Base-by-base conservation (phyloP, 1,140 invertebrate genomes). In the Sarcophaga bullata region DNA sequence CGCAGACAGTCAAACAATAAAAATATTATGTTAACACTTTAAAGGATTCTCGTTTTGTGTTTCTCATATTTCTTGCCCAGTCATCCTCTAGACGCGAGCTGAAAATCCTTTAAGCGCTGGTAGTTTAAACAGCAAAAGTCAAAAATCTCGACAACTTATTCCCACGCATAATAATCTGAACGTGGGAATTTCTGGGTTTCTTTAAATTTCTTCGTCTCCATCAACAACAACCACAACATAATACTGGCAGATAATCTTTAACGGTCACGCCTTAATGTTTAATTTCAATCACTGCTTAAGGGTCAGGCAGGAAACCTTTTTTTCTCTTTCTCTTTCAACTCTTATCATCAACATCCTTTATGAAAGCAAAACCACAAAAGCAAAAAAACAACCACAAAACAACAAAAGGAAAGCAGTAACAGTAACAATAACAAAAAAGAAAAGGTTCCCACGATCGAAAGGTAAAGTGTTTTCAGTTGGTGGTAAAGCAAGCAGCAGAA, bases 151-250 rank as follows among this genome's bases (percentile, higher is more conserved):
- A 68, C 19, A 19, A 19, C 62, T 19, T 68, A 68, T 68, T 68
- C 62, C 62, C 62, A 68, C 62, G 62, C 62, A 68, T 68, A 68
- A 68, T 68, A 68, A 68, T 68, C n/a, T 68, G 15, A 68, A 68
- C 62, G 62, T 68, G 62, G 62, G 62, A 68, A 68, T 68, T 62
- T 62, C 1, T 62, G n/a, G 1, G 7, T 62, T 62, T 62, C n/a
- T 68, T 58, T 13, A 5, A 58, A 58, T 58, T 15, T 58, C 11
- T 58, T 15, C 5, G 17, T 17, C n/a, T 19, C n/a, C n/a, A n/a
- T n/a, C n/a, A n/a, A n/a, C n/a, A n/a, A n/a, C n/a, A n/a, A n/a
- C n/a, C n/a, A n/a, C n/a, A n/a, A n/a, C n/a, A n/a, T n/a, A n/a
- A n/a, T n/a, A n/a, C n/a, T n/a, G 6, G 3, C 6, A 68, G 62